Percentiles rank a stretch among this genome's conserved stretches.
phyloP scores from a whole-genome alignment of 2,797 vertebrate genomes.

The Darevskia nairensis region DNA sequence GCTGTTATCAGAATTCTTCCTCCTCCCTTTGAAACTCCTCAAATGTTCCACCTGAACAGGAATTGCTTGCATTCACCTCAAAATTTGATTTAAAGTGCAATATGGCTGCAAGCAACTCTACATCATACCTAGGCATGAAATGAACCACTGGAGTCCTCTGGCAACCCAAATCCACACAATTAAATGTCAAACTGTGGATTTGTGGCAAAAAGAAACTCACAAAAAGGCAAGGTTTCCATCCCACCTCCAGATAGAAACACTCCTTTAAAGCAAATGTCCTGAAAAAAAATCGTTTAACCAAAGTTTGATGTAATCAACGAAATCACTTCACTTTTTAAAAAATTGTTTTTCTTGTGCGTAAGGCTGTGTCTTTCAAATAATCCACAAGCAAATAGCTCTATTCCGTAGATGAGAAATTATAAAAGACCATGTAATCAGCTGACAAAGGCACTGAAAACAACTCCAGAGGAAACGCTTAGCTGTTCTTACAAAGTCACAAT shows the following conservation, averaged over 20 bases:
- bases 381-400: constrained; percentile 82
- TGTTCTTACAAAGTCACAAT: constrained; percentile 78
- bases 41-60: background rate
- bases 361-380: constrained; percentile 83
- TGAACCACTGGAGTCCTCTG: fast-evolving
- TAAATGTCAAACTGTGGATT: background rate
- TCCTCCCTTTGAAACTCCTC: background rate
- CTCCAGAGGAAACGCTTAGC: constrained; percentile 77
- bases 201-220: background rate
- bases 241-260: constrained; percentile 42
- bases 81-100: background rate
- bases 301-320: constrained; percentile 62
- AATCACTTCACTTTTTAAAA: constrained; percentile 66
- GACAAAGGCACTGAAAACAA: constrained; percentile 87
- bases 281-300: constrained; percentile 52
- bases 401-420: constrained; percentile 83
- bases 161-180: background rate
- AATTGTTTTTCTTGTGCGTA: constrained; percentile 80
- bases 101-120: background rate
- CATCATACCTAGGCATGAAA: background rate
- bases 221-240: constrained; percentile 9
- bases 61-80: background rate
- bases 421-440: constrained; percentile 88
- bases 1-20: background rate
- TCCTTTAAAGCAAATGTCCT: constrained; percentile 31